Evolutionary conservation across 2,797 vertebrate species (phyloP).

Genomic region (Enteromius anoplus): DNA sequence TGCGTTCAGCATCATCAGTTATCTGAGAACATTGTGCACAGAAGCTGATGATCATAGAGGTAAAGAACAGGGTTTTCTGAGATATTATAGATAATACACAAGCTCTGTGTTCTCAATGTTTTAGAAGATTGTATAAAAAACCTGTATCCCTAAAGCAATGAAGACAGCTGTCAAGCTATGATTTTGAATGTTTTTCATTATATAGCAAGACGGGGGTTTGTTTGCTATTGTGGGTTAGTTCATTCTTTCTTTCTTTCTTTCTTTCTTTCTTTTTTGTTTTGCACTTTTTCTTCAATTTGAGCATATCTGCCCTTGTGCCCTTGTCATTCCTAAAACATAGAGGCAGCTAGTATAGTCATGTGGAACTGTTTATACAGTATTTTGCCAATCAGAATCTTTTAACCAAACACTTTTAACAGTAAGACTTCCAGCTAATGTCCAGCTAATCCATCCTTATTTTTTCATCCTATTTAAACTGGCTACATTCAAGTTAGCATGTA

Average conservation of each 20-base stretch:
- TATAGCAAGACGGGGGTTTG: neutral
- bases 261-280: neutral
- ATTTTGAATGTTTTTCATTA: constrained; percentile 6
- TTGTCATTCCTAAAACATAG: neutral
- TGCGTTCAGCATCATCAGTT: neutral
- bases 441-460: neutral
- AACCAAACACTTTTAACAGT: no score
- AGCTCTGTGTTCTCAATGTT: neutral
- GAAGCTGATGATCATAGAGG: neutral
- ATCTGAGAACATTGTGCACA: neutral
- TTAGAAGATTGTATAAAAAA: neutral
- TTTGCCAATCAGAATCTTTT: no score
- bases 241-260: neutral
- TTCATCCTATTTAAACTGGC: neutral
- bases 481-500: neutral
- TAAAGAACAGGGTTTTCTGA: constrained; percentile 2
- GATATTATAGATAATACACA: neutral
- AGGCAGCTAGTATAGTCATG: neutral
- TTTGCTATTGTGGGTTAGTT: neutral
- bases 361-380: neutral
- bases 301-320: neutral
- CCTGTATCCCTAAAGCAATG: neutral
- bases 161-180: constrained; percentile 27
- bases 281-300: neutral
- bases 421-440: no score